These are phyloP conservation scores for Deilephila porcellus DNA, from an alignment of 2,888 invertebrate genomes.

Conservation along the genomic window DNA sequence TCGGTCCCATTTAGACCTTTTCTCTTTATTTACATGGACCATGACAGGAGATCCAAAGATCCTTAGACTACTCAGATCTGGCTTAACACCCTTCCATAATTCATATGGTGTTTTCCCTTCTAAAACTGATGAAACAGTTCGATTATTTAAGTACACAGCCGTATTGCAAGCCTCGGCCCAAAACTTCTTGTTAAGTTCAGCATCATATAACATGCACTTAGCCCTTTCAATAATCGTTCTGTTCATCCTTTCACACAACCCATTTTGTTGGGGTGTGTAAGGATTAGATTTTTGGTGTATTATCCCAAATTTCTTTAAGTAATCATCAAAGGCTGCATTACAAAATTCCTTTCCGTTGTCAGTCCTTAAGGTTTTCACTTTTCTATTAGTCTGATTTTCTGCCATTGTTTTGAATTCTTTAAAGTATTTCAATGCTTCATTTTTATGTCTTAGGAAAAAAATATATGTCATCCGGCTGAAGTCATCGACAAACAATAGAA, in stretches of 20 bases:
- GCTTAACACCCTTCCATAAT: too few species aligned
- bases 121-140: slow-evolving; percentile 19
- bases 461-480: slow-evolving; percentile 5
- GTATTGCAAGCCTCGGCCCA: slow-evolving; percentile 32
- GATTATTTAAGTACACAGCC: slow-evolving; percentile 31
- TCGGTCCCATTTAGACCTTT: too few species aligned
- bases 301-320: slow-evolving; percentile 30
- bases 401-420: slow-evolving; percentile 29
- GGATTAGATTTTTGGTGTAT: slow-evolving; percentile 35
- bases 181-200: slow-evolving; percentile 28
- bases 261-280: slow-evolving; percentile 38
- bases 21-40: too few species aligned
- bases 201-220: slow-evolving; percentile 34
- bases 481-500: slow-evolving; percentile 37
- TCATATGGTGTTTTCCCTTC: slow-evolving; percentile 20
- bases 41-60: slow-evolving; percentile 31
- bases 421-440: background rate
- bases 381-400: slow-evolving; percentile 36
- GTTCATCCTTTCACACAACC: slow-evolving; percentile 36
- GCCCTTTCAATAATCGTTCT: slow-evolving; percentile 34
- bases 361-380: slow-evolving; percentile 36
- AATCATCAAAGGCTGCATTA: slow-evolving; percentile 33
- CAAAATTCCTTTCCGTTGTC: slow-evolving; percentile 37
- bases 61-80: slow-evolving; percentile 10
- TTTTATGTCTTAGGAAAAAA: too few species aligned